Evolutionary conservation across 2,113 vertebrate genomes (phyloP).

Genomic region (Penelope pileata): DNA sequence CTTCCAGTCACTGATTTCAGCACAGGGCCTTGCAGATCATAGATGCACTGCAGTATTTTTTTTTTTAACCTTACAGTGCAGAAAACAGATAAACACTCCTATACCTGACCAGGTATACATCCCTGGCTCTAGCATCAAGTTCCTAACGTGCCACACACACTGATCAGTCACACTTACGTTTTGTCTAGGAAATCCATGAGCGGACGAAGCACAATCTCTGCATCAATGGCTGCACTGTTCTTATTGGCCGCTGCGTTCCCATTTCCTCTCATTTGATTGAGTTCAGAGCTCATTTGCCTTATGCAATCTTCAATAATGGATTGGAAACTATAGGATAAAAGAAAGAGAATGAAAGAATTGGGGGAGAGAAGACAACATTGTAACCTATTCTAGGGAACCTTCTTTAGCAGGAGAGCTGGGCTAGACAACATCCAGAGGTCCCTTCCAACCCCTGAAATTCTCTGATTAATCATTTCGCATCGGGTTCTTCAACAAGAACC

Average conservation of each 20-base stretch:
- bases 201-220: constrained; percentile 89
- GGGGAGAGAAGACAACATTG: not conserved
- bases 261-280: constrained; percentile 89
- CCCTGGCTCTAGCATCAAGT: not conserved
- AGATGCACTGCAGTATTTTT: not conserved
- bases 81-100: not conserved
- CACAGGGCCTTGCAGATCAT: not conserved
- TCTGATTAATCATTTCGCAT: not conserved
- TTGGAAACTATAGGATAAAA: constrained; percentile 83
- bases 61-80: not conserved
- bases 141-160: not conserved
- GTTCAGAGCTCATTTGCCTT: constrained; percentile 92
- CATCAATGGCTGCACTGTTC: constrained; percentile 90
- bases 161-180: constrained; percentile 78
- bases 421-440: not conserved
- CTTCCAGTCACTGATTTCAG: not conserved
- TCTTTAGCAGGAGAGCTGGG: too few species aligned
- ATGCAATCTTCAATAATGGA: constrained; percentile 92
- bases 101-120: not conserved
- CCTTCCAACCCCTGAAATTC: not conserved
- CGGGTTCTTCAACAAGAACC: not conserved
- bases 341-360: not conserved
- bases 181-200: constrained; percentile 98
- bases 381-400: not conserved
- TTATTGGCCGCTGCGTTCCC: constrained; percentile 79